Evolutionary conservation across 2,113 vertebrate species (phyloP).

Genomic region (Anas platyrhynchos): DNA sequence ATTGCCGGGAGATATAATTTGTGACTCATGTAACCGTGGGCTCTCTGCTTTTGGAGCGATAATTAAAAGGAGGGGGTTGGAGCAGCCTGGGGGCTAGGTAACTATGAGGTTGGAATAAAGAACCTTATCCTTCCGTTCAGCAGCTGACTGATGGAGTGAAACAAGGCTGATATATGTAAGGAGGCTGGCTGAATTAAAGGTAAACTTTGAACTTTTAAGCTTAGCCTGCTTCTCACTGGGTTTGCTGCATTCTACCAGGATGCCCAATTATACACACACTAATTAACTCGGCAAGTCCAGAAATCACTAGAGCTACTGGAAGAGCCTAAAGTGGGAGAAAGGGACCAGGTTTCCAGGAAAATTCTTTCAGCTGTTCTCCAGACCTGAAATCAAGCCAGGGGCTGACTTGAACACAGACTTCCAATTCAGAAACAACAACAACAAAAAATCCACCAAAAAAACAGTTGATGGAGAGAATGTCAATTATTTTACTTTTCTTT

Average conservation of each 20-base stretch:
- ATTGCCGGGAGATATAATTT: slow-evolving; percentile 54
- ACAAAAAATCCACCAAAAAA: too few species aligned
- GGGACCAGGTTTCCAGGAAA: not conserved
- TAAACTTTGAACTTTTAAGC: not conserved
- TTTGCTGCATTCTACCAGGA: not conserved
- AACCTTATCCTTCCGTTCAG: not conserved
- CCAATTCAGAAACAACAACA: not conserved
- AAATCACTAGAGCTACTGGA: not conserved
- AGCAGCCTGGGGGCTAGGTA: slow-evolving; percentile 8
- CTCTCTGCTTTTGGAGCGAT: slow-evolving; percentile 24
- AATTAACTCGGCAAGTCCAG: not conserved
- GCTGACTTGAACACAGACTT: not conserved
- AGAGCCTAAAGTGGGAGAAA: not conserved
- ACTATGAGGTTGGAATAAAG: slow-evolving; percentile 18
- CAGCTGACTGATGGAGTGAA: not conserved
- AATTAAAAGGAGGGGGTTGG: slow-evolving; percentile 61
- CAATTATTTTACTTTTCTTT: not conserved
- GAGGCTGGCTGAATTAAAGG: not conserved
- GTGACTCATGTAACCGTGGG: slow-evolving; percentile 53
- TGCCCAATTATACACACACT: not conserved
- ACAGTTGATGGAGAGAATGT: not conserved
- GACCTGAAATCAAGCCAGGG: not conserved
- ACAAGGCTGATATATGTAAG: not conserved
- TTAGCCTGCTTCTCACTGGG: not conserved
- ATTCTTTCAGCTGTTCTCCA: not conserved